Evolutionary conservation across 2,113 vertebrate species (phyloP), one percentile per base, ranked within the genome.

Genomic region (Dasyurus viverrinus): DNA sequence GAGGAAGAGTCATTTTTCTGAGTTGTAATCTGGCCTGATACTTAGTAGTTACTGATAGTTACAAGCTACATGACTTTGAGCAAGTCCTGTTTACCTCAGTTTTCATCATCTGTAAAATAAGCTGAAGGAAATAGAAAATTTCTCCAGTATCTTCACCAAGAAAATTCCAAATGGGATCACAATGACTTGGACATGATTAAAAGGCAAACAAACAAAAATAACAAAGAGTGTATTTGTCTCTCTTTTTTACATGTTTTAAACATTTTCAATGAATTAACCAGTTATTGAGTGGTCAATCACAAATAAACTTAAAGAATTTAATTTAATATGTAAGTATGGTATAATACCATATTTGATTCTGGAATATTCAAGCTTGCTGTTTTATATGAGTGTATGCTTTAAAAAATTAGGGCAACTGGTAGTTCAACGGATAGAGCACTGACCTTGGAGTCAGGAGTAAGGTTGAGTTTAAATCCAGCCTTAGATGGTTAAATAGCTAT

Each of bases 261-360:
- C 0, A 42, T 84, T 52, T 93, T 94, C 22, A 52, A 12, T 94
- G 24, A n/a, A 53, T 94, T 91, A 89, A 23, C n/a, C 68, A 93
- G 91, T 92, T 76, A 52, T 92, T 57, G 76, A 30, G 11, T 60
- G 42, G 27, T 55, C 60, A 94, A 50, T 57, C 26, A 96, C 8
- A 42, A 53, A 1, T 91, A 8, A 53, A 2, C 92, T 92, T 96
- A 24, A 91, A 30, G 57, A 27, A 36, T 10, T 5, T 68, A 30
- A 68, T 68, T 68, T 68, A 36, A 36, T 30, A 36, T 36, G 57
- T 68, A 68, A 19, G 57, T 2, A 36, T 36, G 12, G 12, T 3
- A 36, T 30, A 14, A 68, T 68, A 68, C 3, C 0, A 68, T 36
- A 36, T 9, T 36, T 36, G 0, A 68, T 68, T 0, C 12, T 68